These are phyloP conservation scores for Phoeniculus purpureus DNA, from an alignment of 2,797 vertebrate genomes.

Conservation along the genomic window DNA sequence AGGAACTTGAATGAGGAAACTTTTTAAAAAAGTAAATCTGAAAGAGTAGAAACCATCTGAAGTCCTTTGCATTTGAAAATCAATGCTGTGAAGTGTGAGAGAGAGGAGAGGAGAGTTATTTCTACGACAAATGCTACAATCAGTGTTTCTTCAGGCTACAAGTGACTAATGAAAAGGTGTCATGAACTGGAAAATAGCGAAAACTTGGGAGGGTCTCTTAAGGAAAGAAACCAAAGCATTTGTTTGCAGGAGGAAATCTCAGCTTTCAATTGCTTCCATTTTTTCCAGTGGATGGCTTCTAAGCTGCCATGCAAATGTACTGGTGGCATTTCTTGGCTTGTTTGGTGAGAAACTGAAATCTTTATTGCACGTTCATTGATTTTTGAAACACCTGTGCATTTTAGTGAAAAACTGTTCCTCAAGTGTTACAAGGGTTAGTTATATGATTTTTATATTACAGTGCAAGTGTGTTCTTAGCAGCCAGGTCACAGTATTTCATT, in stretches of 20 bases:
- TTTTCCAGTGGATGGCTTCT: background rate
- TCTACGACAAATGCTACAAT: background rate
- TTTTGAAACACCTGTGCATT: background rate
- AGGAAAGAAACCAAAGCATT: background rate
- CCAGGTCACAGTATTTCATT: background rate
- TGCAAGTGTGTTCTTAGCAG: background rate
- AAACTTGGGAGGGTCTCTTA: background rate
- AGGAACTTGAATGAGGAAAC: background rate
- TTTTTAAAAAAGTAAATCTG: background rate
- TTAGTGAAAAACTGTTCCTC: background rate
- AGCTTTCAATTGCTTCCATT: background rate
- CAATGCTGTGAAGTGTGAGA: background rate
- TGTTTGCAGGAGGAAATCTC: constrained; percentile 20
- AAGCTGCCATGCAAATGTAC: background rate
- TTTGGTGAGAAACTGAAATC: background rate
- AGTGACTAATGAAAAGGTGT: background rate
- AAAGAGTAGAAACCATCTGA: background rate
- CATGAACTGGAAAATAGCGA: constrained; percentile 8
- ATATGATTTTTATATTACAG: background rate
- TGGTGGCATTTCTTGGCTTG: background rate
- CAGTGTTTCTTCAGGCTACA: background rate
- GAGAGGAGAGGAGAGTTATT: background rate
- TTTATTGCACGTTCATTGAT: background rate
- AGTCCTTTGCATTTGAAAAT: constrained; percentile 14
- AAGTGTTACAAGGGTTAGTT: background rate